Evolutionary conservation across 2,888 invertebrate genomes (phyloP).

Genomic region (Hydraecia micacea): DNA sequence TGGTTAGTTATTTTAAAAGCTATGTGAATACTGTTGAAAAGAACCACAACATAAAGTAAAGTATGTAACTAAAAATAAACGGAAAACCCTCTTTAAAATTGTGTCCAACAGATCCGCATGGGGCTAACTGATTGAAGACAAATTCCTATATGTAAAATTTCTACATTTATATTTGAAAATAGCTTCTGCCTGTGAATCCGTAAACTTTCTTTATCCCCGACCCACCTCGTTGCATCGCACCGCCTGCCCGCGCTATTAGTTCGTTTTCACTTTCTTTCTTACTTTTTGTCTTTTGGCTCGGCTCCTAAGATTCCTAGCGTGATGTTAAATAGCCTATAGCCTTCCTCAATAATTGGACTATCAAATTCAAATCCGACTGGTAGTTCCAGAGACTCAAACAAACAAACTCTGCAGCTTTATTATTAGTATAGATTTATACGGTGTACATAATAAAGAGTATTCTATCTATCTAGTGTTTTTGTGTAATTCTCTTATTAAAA

Average conservation of each 20-base stretch:
- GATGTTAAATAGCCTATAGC: too few relatives aligned
- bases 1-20: not conserved
- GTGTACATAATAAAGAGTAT: not conserved
- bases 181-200: too few relatives aligned
- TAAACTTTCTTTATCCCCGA: not conserved
- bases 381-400: not conserved
- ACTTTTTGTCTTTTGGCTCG: too few relatives aligned
- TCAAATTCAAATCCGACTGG: too few relatives aligned
- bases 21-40: not conserved
- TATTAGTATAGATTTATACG: not conserved
- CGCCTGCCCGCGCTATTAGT: not conserved
- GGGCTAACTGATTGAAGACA: not conserved
- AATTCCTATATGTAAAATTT: too few relatives aligned
- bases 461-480: not conserved
- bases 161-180: not conserved
- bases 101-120: not conserved
- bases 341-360: too few relatives aligned
- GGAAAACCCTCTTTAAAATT: not conserved
- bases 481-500: not conserved
- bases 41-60: not conserved
- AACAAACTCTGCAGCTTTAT: not conserved
- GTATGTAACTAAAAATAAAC: too few relatives aligned
- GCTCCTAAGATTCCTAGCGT: too few relatives aligned
- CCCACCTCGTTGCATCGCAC: not conserved
- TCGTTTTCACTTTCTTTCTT: too few relatives aligned